Evolutionary conservation across 2,888 invertebrate species (phyloP).

Genomic region (Carterocephalus palaemon): DNA sequence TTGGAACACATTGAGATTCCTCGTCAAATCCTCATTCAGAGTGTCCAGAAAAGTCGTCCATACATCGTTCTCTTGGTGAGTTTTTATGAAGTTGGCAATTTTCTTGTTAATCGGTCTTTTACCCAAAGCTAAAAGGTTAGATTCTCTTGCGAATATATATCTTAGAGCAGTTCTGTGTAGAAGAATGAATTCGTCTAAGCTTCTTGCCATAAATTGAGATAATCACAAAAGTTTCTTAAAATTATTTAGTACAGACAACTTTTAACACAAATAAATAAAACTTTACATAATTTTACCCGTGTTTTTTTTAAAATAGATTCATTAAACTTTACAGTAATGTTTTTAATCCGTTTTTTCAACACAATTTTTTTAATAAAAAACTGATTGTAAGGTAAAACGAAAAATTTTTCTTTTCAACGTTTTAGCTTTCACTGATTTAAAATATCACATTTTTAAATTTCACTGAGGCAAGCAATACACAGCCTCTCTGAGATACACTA

Average conservation of each 20-base stretch:
- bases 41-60: slow-evolving; percentile 56
- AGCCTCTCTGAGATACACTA: not conserved
- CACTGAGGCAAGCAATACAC: not conserved
- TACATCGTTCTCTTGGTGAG: slow-evolving; percentile 46
- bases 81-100: slow-evolving; percentile 54
- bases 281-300: too few relatives aligned
- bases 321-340: too few relatives aligned
- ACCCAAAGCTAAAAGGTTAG: slow-evolving; percentile 51
- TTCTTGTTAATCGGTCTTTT: slow-evolving; percentile 62
- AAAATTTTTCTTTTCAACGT: too few relatives aligned
- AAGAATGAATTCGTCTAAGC: slow-evolving; percentile 57
- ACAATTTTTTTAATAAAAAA: too few relatives aligned
- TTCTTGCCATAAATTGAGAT: slow-evolving; percentile 52
- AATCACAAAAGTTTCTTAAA: not conserved
- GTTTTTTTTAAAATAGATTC: too few relatives aligned
- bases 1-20: slow-evolving; percentile 56
- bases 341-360: too few relatives aligned
- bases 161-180: slow-evolving; percentile 54
- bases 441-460: slow-evolving; percentile 3
- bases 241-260: too few relatives aligned
- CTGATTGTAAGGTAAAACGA: too few relatives aligned
- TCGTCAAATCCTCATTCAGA: slow-evolving; percentile 60
- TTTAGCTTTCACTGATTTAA: slow-evolving; percentile 9
- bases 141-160: slow-evolving; percentile 57
- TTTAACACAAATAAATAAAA: too few relatives aligned